These are phyloP conservation scores for Caenorhabditis sp. DNA, from an alignment of 2,888 invertebrate genomes.

Conservation along the genomic window DNA sequence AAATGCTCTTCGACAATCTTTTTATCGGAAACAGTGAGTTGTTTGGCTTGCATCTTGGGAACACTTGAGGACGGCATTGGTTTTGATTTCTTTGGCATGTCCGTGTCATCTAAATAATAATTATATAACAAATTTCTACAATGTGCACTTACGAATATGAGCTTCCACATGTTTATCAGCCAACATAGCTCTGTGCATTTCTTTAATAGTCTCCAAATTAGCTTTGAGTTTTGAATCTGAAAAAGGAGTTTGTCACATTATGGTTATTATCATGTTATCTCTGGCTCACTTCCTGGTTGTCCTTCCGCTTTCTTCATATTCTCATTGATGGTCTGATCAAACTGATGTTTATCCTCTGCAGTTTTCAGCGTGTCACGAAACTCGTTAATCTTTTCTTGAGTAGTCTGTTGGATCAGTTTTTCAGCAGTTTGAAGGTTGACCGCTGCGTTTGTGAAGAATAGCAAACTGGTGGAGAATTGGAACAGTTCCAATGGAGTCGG, in stretches of 20 bases:
- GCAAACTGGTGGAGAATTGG: conserved; percentile 57
- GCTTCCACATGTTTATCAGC: conserved; percentile 57
- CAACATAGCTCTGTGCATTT: conserved; percentile 58
- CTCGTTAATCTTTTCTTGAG: conserved; percentile 56
- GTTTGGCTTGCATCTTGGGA: conserved; percentile 56
- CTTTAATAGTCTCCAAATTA: conserved; percentile 52
- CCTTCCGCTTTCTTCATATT: conserved; percentile 55
- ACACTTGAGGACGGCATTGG: conserved; percentile 60
- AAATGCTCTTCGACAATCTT: conserved; percentile 55
- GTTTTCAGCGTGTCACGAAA: conserved; percentile 48
- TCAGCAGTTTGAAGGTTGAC: conserved; percentile 60
- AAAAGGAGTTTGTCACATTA: neutral
- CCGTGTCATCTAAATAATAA: conserved; percentile 36
- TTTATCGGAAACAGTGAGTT: conserved; percentile 48
- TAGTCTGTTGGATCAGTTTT: conserved; percentile 53
- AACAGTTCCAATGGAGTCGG: conserved; percentile 57
- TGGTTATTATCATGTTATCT: too few relatives aligned
- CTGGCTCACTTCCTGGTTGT: conserved; percentile 47
- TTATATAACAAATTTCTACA: neutral
- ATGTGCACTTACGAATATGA: conserved; percentile 44
- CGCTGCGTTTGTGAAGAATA: conserved; percentile 59
- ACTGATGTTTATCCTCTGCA: conserved; percentile 44
- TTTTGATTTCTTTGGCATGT: conserved; percentile 39
- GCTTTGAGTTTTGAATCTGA: conserved; percentile 43
- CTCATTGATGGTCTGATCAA: conserved; percentile 55